phyloP scores from a whole-genome alignment of 2,113 vertebrate species.

The Oryzias melastigma region DNA sequence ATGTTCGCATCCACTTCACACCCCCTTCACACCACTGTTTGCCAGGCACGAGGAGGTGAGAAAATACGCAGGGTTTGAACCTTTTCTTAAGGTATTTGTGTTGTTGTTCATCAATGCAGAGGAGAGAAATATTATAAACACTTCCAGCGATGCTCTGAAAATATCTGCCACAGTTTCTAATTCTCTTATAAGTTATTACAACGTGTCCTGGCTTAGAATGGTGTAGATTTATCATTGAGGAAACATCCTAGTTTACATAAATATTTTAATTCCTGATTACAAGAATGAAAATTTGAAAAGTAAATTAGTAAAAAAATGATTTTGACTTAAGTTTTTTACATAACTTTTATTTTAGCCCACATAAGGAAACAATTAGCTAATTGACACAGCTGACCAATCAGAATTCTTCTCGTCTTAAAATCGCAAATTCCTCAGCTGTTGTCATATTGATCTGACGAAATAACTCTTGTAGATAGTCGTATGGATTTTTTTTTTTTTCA shows the following conservation, averaged over 20 bases:
- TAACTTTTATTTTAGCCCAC: no score
- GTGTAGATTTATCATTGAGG: no score
- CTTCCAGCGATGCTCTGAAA: background rate
- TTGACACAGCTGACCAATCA: constrained; percentile 6
- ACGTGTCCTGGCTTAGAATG: no score
- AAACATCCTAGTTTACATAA: no score
- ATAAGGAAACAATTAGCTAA: background rate
- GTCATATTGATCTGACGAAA: background rate
- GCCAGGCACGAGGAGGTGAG: constrained; percentile 21
- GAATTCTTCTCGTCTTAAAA: background rate
- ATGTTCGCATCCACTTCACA: constrained; percentile 26
- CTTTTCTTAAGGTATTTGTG: constrained; percentile 5
- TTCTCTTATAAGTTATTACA: no score
- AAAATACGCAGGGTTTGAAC: constrained; percentile 22
- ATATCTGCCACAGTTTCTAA: background rate
- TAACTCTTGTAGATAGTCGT: constrained; percentile 5
- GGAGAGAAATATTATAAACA: background rate
- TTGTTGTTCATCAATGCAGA: constrained; percentile 9
- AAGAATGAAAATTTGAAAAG: no score
- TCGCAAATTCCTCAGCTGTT: background rate
- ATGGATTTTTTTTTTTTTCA: background rate
- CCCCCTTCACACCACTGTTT: constrained; percentile 14
- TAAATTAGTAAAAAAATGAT: no score
- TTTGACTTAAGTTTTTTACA: no score
- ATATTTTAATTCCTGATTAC: no score